Conservation (phyloP, 1,140 invertebrate genomes). For the Helicoverpa armigera region DNA sequence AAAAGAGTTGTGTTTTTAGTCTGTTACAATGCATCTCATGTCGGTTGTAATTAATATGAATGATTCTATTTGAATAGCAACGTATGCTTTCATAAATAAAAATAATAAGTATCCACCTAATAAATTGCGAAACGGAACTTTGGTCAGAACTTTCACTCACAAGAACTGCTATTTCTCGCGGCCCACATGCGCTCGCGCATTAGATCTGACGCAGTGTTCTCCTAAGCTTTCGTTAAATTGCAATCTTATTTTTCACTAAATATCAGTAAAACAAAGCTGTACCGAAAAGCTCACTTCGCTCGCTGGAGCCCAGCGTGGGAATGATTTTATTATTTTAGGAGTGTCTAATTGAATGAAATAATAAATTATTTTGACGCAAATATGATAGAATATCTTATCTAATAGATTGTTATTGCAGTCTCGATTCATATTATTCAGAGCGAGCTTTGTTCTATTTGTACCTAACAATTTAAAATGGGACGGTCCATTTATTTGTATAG, state of each 20-base stretch:
- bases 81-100: too few species aligned
- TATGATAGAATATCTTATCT: too few species aligned
- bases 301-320: too few species aligned
- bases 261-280: not conserved
- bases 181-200: slow-evolving; percentile 66
- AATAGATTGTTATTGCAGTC: too few species aligned
- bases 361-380: too few species aligned
- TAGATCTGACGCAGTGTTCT: slow-evolving; percentile 52
- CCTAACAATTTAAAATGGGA: too few species aligned
- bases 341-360: too few species aligned
- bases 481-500: not conserved
- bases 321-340: too few species aligned
- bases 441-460: too few species aligned
- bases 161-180: slow-evolving; percentile 76
- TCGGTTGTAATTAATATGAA: too few species aligned
- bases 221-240: slow-evolving; percentile 74
- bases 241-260: slow-evolving; percentile 41
- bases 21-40: not conserved
- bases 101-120: slow-evolving; percentile 15
- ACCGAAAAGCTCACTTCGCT: not conserved
- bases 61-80: too few species aligned
- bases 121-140: slow-evolving; percentile 75
- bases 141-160: slow-evolving; percentile 80
- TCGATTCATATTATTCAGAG: too few species aligned
- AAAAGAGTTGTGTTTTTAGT: not conserved